phyloP scores from a whole-genome alignment of 2,888 invertebrate species.

The Chorisops tibialis region DNA sequence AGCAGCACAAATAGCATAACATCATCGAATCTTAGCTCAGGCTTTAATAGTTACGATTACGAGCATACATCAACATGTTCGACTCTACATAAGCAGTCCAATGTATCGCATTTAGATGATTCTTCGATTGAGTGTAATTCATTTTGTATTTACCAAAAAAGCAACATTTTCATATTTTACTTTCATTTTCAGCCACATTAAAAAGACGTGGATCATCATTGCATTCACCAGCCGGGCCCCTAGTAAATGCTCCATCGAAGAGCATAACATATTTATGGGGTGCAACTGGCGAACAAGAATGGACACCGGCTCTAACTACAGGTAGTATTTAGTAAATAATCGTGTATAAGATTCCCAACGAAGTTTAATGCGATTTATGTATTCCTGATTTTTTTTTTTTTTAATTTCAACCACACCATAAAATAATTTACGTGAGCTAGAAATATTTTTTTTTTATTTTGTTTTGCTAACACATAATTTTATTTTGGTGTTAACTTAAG shows the following conservation, averaged over 20 bases:
- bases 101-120: constrained; percentile 40
- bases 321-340: constrained; percentile 60
- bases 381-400: neutral
- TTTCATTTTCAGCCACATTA: neutral
- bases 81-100: constrained; percentile 40
- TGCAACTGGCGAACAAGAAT: constrained; percentile 94
- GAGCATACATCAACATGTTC: constrained; percentile 47
- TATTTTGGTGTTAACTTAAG: no score
- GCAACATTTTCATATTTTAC: neutral
- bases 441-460: neutral
- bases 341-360: constrained; percentile 32
- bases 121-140: constrained; percentile 40
- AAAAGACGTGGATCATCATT: constrained; percentile 30
- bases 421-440: constrained; percentile 5
- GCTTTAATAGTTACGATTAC: constrained; percentile 45
- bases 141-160: neutral
- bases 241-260: constrained; percentile 45
- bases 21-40: constrained; percentile 36
- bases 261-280: constrained; percentile 80
- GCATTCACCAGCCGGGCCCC: constrained; percentile 35
- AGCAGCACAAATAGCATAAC: constrained; percentile 40
- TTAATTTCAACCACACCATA: neutral
- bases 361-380: neutral
- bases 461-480: neutral
- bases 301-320: constrained; percentile 94